Conservation (phyloP, 92 coral and sea anemone genomes). For the Phenganax marumi region DNA sequence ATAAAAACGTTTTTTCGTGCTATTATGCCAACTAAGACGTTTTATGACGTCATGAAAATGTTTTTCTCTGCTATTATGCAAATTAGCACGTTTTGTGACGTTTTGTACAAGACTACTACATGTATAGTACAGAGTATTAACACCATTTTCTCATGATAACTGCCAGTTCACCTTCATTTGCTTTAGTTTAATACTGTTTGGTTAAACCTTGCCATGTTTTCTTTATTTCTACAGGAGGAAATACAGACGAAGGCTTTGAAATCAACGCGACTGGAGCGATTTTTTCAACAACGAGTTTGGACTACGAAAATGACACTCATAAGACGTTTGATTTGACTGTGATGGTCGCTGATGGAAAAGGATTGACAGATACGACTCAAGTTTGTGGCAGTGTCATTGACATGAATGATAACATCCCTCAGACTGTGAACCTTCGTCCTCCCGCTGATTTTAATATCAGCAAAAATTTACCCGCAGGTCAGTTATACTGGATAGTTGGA, state of each 20-base stretch:
- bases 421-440: constrained; percentile 49
- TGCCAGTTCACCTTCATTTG: background rate
- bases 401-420: constrained; percentile 65
- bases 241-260: constrained; percentile 50
- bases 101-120: too few species aligned
- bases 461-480: constrained; percentile 64
- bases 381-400: constrained; percentile 62
- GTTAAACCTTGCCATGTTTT: background rate
- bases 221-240: constrained; percentile 50
- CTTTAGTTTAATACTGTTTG: background rate
- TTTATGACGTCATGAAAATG: too few species aligned
- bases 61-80: too few species aligned
- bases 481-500: background rate
- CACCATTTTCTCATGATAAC: background rate
- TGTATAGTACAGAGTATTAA: too few species aligned
- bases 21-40: too few species aligned
- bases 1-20: too few species aligned
- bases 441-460: constrained; percentile 59
- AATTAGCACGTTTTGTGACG: too few species aligned
- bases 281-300: constrained; percentile 54
- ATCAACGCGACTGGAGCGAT: constrained; percentile 66
- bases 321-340: constrained; percentile 64
- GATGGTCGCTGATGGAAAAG: constrained; percentile 61
- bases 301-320: constrained; percentile 54
- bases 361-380: constrained; percentile 35